Evolutionary conservation across 1,140 invertebrate species (phyloP).

Genomic region (Euwallacea similis): DNA sequence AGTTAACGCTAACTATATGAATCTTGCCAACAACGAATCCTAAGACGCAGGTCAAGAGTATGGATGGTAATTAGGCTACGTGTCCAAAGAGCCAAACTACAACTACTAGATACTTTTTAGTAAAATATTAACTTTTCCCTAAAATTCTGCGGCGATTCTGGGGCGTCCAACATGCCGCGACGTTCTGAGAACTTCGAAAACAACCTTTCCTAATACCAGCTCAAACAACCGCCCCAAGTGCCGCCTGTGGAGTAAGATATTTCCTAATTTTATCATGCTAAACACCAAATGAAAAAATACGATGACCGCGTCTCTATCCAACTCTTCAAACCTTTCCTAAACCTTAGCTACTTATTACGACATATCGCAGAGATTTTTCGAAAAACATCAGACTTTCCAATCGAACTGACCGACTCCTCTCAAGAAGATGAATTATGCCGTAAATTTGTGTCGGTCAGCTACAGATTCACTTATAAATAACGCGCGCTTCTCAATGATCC

Average conservation of each 20-base stretch:
- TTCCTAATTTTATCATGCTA: constrained; percentile 21
- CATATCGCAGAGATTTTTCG: constrained; percentile 35
- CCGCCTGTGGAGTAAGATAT: constrained; percentile 17
- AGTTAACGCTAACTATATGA: constrained; percentile 22
- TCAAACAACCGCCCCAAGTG: not conserved
- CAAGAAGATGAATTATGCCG: not conserved
- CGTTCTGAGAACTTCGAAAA: too few species aligned
- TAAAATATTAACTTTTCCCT: constrained; percentile 13
- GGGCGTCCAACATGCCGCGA: too few species aligned
- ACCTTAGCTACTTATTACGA: constrained; percentile 35
- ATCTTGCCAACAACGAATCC: constrained; percentile 29
- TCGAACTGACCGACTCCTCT: constrained; percentile 14
- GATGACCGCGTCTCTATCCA: constrained; percentile 24
- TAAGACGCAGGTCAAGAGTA: constrained; percentile 28
- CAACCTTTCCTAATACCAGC: too few species aligned
- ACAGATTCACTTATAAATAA: constrained; percentile 21
- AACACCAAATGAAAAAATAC: constrained; percentile 28
- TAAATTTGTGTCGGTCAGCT: constrained; percentile 7
- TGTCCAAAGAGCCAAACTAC: constrained; percentile 12
- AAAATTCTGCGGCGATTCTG: not conserved
- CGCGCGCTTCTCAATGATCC: not conserved
- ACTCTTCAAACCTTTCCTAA: constrained; percentile 27
- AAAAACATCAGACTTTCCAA: constrained; percentile 35
- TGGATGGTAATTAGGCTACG: constrained; percentile 19
- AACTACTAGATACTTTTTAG: constrained; percentile 1